These are phyloP conservation scores for Synergus itoensis DNA, from an alignment of 2,888 invertebrate species.

Conservation along the genomic window DNA sequence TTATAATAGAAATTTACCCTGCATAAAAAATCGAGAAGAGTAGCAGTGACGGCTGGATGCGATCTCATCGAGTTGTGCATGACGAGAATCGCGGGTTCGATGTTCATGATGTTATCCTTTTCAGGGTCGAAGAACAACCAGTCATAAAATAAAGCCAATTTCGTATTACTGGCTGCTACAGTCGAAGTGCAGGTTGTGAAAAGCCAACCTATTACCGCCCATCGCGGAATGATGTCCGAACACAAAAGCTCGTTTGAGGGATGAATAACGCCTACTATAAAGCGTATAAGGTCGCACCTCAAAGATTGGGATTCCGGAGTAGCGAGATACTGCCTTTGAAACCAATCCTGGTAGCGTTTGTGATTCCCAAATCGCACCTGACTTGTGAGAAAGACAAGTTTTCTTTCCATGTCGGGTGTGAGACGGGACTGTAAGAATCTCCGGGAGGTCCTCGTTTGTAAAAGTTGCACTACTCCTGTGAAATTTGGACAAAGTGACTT, in stretches of 20 bases:
- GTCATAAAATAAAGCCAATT: slow-evolving; percentile 94
- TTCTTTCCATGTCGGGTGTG: slow-evolving; percentile 96
- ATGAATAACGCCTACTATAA: slow-evolving; percentile 95
- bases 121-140: slow-evolving; percentile 95
- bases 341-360: slow-evolving; percentile 97
- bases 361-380: slow-evolving; percentile 94
- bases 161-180: slow-evolving; percentile 94
- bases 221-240: slow-evolving; percentile 96
- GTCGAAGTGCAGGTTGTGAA: slow-evolving; percentile 93
- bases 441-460: slow-evolving; percentile 91
- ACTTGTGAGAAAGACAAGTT: slow-evolving; percentile 91
- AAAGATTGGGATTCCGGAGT: slow-evolving; percentile 95
- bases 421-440: slow-evolving; percentile 90
- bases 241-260: slow-evolving; percentile 95
- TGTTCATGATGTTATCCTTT: slow-evolving; percentile 97
- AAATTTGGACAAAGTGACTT: slow-evolving; percentile 88
- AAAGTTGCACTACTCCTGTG: slow-evolving; percentile 88
- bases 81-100: slow-evolving; percentile 95
- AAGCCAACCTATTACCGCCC: slow-evolving; percentile 97
- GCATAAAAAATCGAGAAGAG: slow-evolving; percentile 93
- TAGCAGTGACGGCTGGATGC: slow-evolving; percentile 94
- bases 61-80: slow-evolving; percentile 96
- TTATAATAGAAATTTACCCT: slow-evolving; percentile 78
- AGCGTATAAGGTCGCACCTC: slow-evolving; percentile 95
- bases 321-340: slow-evolving; percentile 93